phyloP scores from a whole-genome alignment of 2,113 vertebrate species.

The Paralichthys olivaceus region DNA sequence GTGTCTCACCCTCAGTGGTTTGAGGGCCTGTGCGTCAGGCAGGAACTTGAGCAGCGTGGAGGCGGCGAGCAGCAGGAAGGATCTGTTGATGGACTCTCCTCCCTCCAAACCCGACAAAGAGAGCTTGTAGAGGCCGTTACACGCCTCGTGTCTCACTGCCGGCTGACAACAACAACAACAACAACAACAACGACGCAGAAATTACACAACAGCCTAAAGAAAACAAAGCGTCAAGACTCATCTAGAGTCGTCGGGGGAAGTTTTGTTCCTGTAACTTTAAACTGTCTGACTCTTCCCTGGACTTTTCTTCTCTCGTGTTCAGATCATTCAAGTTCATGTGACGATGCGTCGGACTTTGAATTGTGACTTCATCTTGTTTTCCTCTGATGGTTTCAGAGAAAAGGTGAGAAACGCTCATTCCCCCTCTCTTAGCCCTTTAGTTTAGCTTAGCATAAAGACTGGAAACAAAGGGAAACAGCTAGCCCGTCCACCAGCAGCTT shows the following conservation, averaged over 20 bases:
- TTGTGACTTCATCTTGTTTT: too few relatives aligned
- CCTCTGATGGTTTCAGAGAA: too few relatives aligned
- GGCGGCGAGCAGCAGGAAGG: constrained; percentile 95
- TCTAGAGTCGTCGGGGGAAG: too few relatives aligned
- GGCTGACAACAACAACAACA: constrained; percentile 79
- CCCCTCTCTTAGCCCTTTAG: too few relatives aligned
- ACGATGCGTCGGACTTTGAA: too few relatives aligned
- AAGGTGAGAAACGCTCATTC: too few relatives aligned
- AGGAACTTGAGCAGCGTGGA: constrained; percentile 98
- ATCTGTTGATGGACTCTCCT: constrained; percentile 96
- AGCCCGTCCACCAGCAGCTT: too few relatives aligned
- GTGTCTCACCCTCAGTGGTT: constrained; percentile 88
- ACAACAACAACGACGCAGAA: neutral
- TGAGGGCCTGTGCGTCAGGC: constrained; percentile 96
- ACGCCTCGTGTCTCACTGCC: constrained; percentile 96
- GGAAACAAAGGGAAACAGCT: too few relatives aligned
- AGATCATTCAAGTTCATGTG: too few relatives aligned
- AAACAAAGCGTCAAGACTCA: neutral
- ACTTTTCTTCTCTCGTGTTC: neutral
- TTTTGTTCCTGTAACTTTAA: too few relatives aligned
- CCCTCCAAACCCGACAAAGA: constrained; percentile 96
- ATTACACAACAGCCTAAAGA: neutral
- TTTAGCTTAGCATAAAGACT: too few relatives aligned
- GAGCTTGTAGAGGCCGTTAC: constrained; percentile 96
- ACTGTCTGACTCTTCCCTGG: neutral